A percentile compares a stretch with the other conserved stretches of the same genome.
Conservation (phyloP, 2,113 vertebrate genomes). For the Paracanthobrama guichenoti region DNA sequence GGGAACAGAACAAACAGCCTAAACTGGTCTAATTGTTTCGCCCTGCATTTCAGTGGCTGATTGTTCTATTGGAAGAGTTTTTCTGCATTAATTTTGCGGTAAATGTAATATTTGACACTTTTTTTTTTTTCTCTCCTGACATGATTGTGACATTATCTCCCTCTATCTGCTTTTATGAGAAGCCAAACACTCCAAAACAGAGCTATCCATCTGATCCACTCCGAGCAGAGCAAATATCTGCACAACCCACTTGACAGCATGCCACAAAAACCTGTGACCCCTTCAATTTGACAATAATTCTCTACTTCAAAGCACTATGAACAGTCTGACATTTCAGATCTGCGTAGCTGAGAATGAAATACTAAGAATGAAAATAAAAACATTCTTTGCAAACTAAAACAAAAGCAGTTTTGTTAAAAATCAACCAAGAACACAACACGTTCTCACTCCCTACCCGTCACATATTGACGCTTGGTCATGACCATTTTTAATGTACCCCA, state of each 20-base stretch:
- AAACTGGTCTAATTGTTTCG: background rate
- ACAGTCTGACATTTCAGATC: background rate
- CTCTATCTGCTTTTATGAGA: background rate
- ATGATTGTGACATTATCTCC: background rate
- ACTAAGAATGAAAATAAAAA: background rate
- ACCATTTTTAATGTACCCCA: no score
- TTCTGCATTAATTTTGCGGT: background rate
- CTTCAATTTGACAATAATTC: background rate
- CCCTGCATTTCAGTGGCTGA: background rate
- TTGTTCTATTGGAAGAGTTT: background rate
- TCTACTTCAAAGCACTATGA: background rate
- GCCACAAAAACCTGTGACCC: background rate
- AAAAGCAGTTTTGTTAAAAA: background rate
- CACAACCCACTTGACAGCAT: background rate
- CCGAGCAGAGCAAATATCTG: background rate
- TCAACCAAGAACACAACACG: background rate
- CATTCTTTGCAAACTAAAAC: background rate
- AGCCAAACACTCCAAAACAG: slow-evolving; percentile 2
- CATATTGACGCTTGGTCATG: no score
- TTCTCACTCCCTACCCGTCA: no score
- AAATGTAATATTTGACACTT: background rate
- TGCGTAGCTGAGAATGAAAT: background rate
- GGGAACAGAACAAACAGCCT: background rate
- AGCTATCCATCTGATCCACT: slow-evolving; percentile 2
- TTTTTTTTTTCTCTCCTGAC: background rate